Conservation (phyloP, 2,797 vertebrate species). For the Pantherophis vulpinus region DNA sequence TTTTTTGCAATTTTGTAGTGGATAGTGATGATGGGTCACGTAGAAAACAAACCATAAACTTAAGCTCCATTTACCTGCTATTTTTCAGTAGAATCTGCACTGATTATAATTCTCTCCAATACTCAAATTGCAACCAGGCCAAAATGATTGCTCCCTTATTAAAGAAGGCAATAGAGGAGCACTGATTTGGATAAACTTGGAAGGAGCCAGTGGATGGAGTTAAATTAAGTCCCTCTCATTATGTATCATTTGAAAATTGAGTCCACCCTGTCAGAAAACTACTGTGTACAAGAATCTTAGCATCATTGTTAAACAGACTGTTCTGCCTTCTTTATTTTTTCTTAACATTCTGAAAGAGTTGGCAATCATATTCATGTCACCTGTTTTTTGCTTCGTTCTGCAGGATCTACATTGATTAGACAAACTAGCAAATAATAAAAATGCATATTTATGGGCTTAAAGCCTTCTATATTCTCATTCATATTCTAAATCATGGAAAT, state of each 20-base stretch:
- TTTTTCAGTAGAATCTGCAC: neutral
- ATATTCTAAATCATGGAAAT: neutral
- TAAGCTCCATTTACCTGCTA: neutral
- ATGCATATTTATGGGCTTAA: neutral
- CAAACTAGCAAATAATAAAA: neutral
- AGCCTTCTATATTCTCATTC: neutral
- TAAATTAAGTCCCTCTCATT: neutral
- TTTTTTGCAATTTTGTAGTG: neutral
- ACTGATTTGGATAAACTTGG: neutral
- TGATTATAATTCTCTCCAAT: neutral
- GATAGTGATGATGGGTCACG: neutral
- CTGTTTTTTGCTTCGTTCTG: neutral
- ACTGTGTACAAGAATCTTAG: neutral
- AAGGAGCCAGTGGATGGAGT: neutral
- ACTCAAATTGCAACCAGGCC: neutral
- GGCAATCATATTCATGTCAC: neutral
- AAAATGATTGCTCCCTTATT: neutral
- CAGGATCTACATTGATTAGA: neutral
- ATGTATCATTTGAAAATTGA: neutral
- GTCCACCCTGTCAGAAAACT: neutral
- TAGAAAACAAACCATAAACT: neutral
- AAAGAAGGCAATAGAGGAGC: neutral
- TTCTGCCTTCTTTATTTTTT: neutral
- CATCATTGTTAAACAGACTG: neutral
- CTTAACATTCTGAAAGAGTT: neutral